A percentile compares a stretch with the other conserved stretches of the same genome.
Conservation (phyloP, 2,113 vertebrate species). For the Tauraco erythrolophus region DNA sequence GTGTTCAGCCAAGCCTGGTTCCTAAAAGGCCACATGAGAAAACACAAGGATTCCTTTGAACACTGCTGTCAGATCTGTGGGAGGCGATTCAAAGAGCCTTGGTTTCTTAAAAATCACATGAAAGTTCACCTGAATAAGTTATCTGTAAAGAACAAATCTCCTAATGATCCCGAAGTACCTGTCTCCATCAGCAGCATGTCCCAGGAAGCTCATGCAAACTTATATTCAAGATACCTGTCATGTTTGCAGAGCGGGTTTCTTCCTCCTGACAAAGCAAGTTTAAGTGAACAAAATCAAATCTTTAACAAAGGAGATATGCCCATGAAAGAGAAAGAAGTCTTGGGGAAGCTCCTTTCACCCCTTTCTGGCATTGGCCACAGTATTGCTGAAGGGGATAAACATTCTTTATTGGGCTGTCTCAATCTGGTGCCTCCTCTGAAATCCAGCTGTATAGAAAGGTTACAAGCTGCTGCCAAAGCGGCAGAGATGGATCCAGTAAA, state of each 20-base stretch:
- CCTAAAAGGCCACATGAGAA: constrained; percentile 98
- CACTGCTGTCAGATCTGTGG: constrained; percentile 99
- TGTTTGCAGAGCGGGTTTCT: constrained; percentile 96
- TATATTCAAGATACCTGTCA: constrained; percentile 95
- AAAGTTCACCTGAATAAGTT: constrained; percentile 98
- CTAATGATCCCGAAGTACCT: constrained; percentile 79
- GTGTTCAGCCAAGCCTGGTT: constrained; percentile 99
- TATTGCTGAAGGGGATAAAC: constrained; percentile 92
- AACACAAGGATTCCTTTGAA: constrained; percentile 99
- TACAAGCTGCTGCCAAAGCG: constrained; percentile 96
- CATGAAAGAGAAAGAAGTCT: constrained; percentile 94
- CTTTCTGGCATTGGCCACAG: constrained; percentile 87
- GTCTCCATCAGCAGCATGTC: constrained; percentile 89
- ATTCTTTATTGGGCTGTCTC: constrained; percentile 94
- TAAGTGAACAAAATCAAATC: constrained; percentile 90
- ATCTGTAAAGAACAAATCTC: constrained; percentile 94
- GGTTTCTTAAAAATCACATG: constrained; percentile 99
- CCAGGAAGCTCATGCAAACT: constrained; percentile 94
- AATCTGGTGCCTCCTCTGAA: constrained; percentile 96
- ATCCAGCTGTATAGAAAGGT: constrained; percentile 96
- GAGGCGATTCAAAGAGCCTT: constrained; percentile 97
- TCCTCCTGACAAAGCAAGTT: constrained; percentile 88
- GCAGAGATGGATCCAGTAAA: constrained; percentile 98
- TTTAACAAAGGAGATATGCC: constrained; percentile 91
- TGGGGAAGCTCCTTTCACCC: constrained; percentile 93